phyloP scores from a whole-genome alignment of 2,113 vertebrate genomes.

The Sarotherodon lohbergeri region DNA sequence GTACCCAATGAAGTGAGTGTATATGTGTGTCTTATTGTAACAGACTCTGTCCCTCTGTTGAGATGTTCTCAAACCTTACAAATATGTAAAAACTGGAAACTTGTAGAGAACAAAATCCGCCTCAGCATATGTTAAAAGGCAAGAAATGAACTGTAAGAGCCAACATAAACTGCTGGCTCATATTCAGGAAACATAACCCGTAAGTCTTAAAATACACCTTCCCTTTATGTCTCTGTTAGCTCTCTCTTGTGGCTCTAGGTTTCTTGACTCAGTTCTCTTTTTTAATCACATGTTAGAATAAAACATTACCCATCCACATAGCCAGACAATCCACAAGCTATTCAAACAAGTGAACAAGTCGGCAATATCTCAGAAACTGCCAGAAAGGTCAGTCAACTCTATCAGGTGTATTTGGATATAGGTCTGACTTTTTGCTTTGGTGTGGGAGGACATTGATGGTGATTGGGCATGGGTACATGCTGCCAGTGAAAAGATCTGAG shows the following conservation, averaged over 20 bases:
- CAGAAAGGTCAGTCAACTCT: not conserved
- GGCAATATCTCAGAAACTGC: not conserved
- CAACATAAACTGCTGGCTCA: not conserved
- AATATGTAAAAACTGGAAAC: not conserved
- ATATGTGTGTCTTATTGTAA: not conserved
- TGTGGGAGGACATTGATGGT: not conserved
- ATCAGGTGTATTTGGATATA: slow-evolving; percentile 33
- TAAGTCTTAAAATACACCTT: not conserved
- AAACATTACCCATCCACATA: not conserved
- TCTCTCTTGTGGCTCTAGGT: not conserved
- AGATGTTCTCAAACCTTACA: not conserved
- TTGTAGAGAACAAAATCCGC: not conserved
- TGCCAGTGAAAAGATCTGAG: slow-evolving; percentile 1
- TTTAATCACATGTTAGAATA: not conserved
- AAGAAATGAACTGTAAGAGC: not conserved
- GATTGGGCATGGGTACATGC: not conserved
- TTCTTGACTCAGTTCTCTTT: not conserved
- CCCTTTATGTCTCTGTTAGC: not conserved
- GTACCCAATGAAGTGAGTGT: not conserved
- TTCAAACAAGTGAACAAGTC: not conserved
- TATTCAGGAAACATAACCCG: not conserved
- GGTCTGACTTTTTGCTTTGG: not conserved
- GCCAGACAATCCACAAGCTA: not conserved
- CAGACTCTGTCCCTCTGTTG: too few species aligned
- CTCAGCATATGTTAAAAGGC: not conserved